A percentile compares a stretch with the other conserved stretches of the same genome.
phyloP scores from a whole-genome alignment of 2,113 vertebrate genomes.

The Halichoeres trimaculatus region DNA sequence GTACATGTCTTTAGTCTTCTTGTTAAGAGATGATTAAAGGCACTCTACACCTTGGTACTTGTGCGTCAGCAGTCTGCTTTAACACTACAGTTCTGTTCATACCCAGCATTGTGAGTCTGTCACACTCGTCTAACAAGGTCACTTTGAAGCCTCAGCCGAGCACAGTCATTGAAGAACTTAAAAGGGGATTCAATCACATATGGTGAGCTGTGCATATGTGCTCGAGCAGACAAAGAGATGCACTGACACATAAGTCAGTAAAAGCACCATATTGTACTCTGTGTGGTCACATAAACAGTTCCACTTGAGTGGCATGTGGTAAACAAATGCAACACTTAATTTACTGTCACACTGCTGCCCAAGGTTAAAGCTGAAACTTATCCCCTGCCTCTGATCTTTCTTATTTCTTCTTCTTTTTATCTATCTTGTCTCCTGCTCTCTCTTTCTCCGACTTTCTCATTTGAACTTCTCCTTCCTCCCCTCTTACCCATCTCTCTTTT shows the following conservation, averaged over 20 bases:
- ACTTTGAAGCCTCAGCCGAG: conserved; percentile 62
- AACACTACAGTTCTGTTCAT: conserved; percentile 45
- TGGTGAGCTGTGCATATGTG: conserved; percentile 43
- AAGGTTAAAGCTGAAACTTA: conserved; percentile 41
- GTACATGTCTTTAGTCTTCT: conserved; percentile 59
- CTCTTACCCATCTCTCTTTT: conserved; percentile 36
- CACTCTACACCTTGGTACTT: conserved; percentile 33
- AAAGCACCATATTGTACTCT: conserved; percentile 2
- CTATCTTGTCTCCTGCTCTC: neutral
- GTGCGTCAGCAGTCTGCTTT: conserved; percentile 60
- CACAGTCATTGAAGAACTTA: conserved; percentile 52
- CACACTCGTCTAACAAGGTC: conserved; percentile 71
- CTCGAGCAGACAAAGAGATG: conserved; percentile 33
- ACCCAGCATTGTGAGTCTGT: conserved; percentile 52
- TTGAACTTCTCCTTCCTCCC: conserved; percentile 14
- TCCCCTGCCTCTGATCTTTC: conserved; percentile 52
- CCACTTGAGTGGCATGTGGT: conserved; percentile 16
- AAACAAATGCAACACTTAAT: conserved; percentile 53
- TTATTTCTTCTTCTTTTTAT: conserved; percentile 18
- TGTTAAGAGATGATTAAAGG: conserved; percentile 74
- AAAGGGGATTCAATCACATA: conserved; percentile 57
- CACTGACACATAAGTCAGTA: neutral
- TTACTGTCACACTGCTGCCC: conserved; percentile 31
- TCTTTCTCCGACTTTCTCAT: conserved; percentile 25
- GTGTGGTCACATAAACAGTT: conserved; percentile 38